Percentiles rank a stretch among this genome's conserved stretches.
These are phyloP conservation scores for Lycocerus yunnanus DNA, from an alignment of 2,888 invertebrate genomes.

Conservation along the genomic window DNA sequence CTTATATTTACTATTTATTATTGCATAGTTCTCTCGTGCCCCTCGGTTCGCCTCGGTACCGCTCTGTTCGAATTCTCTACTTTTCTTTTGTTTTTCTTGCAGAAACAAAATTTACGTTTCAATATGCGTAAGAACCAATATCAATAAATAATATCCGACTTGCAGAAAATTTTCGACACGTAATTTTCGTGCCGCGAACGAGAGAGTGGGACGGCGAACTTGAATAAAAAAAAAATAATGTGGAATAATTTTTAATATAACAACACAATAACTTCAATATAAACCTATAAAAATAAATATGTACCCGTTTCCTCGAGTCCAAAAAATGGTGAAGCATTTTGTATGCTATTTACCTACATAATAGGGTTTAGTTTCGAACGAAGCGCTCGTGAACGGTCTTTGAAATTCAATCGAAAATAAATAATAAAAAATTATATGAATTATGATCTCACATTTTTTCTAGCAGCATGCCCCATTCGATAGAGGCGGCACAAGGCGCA, in stretches of 20 bases:
- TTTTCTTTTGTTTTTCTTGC: background rate
- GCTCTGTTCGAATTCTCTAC: background rate
- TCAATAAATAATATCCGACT: constrained; percentile 32
- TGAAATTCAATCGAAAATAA: constrained; percentile 41
- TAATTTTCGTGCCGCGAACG: constrained; percentile 3
- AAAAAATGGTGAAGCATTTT: background rate
- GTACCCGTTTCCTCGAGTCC: constrained; percentile 17
- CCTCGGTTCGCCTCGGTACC: background rate
- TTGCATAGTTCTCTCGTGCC: background rate
- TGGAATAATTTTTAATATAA: constrained; percentile 37
- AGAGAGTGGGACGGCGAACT: background rate
- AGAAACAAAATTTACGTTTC: constrained; percentile 18
- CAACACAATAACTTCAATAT: constrained; percentile 39
- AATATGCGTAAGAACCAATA: constrained; percentile 30
- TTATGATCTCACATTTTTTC: constrained; percentile 41
- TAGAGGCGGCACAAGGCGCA: constrained; percentile 25
- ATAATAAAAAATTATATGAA: constrained; percentile 40
- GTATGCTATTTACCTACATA: background rate
- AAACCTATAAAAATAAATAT: constrained; percentile 39
- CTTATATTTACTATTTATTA: no score
- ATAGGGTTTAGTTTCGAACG: constrained; percentile 14
- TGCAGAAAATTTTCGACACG: constrained; percentile 13
- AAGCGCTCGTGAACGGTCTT: constrained; percentile 23
- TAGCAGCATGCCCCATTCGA: constrained; percentile 20
- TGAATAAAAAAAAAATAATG: background rate